Base-by-base conservation (phyloP, 2,888 invertebrate genomes). In the Nemurella pictetii region DNA sequence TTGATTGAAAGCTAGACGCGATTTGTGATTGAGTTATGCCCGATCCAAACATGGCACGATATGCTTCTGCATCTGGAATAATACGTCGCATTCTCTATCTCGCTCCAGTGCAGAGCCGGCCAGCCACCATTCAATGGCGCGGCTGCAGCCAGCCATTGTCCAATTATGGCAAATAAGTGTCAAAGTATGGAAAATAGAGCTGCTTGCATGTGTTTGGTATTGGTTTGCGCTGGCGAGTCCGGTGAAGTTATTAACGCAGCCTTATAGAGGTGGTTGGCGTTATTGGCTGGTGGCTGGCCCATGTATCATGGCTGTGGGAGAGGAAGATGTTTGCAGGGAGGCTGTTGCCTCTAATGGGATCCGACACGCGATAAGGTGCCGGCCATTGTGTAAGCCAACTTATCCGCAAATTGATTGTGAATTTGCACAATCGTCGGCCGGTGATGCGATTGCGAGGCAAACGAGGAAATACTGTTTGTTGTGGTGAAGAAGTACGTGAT, bases 1-100 rank as follows among this genome's bases (percentile, higher is more conserved):
- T 82, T 82, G 82, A 82, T 82, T 82, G 82, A 82, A 82, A 29
- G 72, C 55, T 82, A 72, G 9, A 82, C 82, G 55, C 55, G 20
- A 82, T 72, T 72, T 55, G 55, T 82, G 28, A 82, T 25, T 55
- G 78, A 78, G 28, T 78, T 78, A 78, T 78, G 78, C 78, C 78
- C 78, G 78, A 29, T 15, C 78, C 78, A 78, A 81, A 81, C 81
- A 81, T 20, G 36, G 81, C 35, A 35, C 81, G 81, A 81, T 81
- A 82, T 82, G 28, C 82, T 82, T 72, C 36, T 72, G 82, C 82
- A 82, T 28, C 0, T 27, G 29, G 82, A 82, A 82, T 82, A 82
- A 82, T 72, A 82, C 26, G 20, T 36, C 26, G 5, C n/a, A 75
- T 80, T 27, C 27, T 35, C 80, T 35, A 20, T 28, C 80, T 30